Evolutionary conservation across 2,888 invertebrate genomes (phyloP), one percentile per base, ranked within the genome.

Genomic region (Heliconius charithonia): DNA sequence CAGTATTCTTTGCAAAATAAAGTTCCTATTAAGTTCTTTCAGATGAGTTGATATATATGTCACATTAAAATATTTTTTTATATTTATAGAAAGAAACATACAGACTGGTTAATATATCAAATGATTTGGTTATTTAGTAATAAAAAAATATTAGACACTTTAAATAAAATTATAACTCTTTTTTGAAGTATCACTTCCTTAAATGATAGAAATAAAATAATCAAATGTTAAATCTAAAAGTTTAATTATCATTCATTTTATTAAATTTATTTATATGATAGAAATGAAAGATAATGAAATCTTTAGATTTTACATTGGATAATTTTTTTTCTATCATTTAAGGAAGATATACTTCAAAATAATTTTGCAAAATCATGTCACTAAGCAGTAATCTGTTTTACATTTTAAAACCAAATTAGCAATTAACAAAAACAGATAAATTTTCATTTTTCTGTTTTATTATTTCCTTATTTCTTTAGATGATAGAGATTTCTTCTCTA

Each of bases 231-330:
- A 22, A 66, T 66, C 25, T 62, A 62, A 25, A 25, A 12, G n/a
- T 62, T 62, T 62, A 4, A 62, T 62, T 62, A 66, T 22, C 22
- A 22, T 66, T 67, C 13, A 37, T n/a, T 32, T 22, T 67, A 37
- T 22, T 37, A 4, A 37, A 67, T 67, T 37, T 67, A 67, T n/a
- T 67, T 37, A 67, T 41, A 67, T n/a, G 4, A 12, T 70, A 25
- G 25, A 25, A 56, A 71, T 51, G 6, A 45, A 69, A 41, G 25
- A 69, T 69, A 69, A 41, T 69, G 6, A n/a, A 69, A 69, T 25
- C n/a, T 66, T 65, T 41, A 41, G 67, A 41, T 45, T 7, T 16
- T 9, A 0, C 16, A 69, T 69, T 25, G 13, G 69, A 69, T 25
- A 16, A 69, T 25, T 25, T 45, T 59, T 9, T 69, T 45, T 69